Conservation (phyloP, 2,888 invertebrate genomes). For the Synergus laeviventris region DNA sequence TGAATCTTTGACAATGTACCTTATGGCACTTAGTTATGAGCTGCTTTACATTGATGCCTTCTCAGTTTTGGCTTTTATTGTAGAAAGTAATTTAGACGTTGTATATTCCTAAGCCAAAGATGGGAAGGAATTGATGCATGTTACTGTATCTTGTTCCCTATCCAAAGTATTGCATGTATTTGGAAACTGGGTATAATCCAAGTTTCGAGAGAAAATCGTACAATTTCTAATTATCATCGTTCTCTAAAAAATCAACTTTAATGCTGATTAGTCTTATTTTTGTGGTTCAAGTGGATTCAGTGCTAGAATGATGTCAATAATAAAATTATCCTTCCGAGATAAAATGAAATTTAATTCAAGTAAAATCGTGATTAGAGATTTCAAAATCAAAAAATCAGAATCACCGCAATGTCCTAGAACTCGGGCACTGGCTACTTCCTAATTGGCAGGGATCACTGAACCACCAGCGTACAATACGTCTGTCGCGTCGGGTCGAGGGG, state of each 20-base stretch:
- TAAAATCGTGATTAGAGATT: background rate
- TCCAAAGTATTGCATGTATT: constrained; percentile 27
- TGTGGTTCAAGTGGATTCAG: background rate
- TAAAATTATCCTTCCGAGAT: background rate
- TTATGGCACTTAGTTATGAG: background rate
- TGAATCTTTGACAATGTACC: constrained; percentile 8
- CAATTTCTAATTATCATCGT: background rate
- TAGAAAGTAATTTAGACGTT: constrained; percentile 6
- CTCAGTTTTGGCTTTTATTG: constrained; percentile 4
- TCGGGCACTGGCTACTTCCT: background rate
- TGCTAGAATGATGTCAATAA: background rate
- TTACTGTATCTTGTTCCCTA: constrained; percentile 10
- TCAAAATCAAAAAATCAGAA: background rate
- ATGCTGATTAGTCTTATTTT: background rate
- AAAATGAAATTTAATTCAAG: background rate
- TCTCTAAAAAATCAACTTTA: background rate
- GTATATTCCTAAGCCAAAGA: background rate
- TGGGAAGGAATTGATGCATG: constrained; percentile 18
- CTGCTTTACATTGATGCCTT: constrained; percentile 4
- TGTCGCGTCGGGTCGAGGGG: background rate
- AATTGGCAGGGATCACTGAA: constrained; percentile 40
- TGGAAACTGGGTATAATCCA: constrained; percentile 1
- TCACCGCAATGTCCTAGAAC: background rate
- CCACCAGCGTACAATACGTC: constrained; percentile 19
- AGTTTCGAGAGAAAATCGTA: background rate